phyloP scores from a whole-genome alignment of 2,113 vertebrate species.

The Triplophysa rosa region DNA sequence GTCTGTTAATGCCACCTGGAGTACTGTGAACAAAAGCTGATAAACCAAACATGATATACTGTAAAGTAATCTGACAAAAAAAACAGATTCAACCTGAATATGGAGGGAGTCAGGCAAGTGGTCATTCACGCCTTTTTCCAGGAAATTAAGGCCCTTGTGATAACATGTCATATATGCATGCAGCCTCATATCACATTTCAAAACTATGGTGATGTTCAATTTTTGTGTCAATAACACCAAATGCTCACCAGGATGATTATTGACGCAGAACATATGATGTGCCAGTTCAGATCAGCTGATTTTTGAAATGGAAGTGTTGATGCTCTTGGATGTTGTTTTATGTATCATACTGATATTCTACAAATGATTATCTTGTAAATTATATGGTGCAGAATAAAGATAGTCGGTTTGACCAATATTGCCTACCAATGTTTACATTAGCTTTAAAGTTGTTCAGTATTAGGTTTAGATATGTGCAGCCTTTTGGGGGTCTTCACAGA shows the following conservation, averaged over 20 bases:
- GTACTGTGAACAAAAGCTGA: background rate
- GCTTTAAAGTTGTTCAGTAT: too few species aligned
- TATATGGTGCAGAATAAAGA: background rate
- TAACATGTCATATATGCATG: constrained; percentile 30
- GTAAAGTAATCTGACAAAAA: background rate
- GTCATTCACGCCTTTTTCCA: constrained; percentile 44
- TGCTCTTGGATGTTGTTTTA: background rate
- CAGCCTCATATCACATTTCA: constrained; percentile 18
- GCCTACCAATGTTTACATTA: too few species aligned
- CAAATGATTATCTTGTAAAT: background rate
- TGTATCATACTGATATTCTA: background rate
- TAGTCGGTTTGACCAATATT: too few species aligned
- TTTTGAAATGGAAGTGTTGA: background rate
- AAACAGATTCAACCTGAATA: constrained; percentile 29
- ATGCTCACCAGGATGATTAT: constrained; percentile 27
- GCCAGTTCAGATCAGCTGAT: background rate
- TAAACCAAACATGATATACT: constrained; percentile 3
- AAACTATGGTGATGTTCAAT: constrained; percentile 26
- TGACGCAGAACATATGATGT: background rate
- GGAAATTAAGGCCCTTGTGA: constrained; percentile 32
- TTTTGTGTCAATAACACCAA: constrained; percentile 16
- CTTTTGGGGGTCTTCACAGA: too few species aligned
- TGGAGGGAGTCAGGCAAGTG: constrained; percentile 42
- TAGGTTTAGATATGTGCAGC: too few species aligned
- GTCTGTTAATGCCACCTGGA: constrained; percentile 31